phyloP scores from a whole-genome alignment of 2,797 vertebrate species.

The Scomberomorus guttatus region DNA sequence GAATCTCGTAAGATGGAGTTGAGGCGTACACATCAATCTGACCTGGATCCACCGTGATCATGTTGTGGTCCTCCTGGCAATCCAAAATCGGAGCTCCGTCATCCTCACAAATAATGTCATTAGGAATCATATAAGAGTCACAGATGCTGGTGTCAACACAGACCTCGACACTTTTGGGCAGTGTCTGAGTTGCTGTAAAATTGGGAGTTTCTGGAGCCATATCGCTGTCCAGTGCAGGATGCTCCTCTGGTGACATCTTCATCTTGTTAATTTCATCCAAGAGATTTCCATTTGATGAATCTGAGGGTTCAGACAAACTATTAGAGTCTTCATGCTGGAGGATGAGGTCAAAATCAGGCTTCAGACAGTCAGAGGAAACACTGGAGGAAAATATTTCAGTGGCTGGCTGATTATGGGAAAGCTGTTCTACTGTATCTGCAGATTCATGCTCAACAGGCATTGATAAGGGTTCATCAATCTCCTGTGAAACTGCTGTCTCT shows the following conservation, averaged over 20 bases:
- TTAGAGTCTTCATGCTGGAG: background rate
- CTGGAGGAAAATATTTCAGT: background rate
- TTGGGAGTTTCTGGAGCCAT: background rate
- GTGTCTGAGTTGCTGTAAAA: background rate
- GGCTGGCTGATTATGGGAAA: background rate
- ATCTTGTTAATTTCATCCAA: background rate
- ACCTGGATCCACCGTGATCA: slow-evolving; percentile 69
- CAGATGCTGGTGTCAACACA: background rate
- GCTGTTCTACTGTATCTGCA: background rate
- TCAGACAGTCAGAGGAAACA: background rate
- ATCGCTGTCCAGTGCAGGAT: background rate
- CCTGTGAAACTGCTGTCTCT: background rate
- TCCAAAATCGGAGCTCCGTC: background rate
- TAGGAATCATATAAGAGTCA: slow-evolving; percentile 22
- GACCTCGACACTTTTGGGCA: background rate
- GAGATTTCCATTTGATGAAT: background rate
- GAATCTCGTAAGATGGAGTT: slow-evolving; percentile 84
- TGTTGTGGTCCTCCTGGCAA: background rate
- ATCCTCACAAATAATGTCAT: background rate
- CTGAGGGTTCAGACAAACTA: background rate
- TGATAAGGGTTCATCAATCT: background rate
- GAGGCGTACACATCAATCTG: slow-evolving; percentile 83
- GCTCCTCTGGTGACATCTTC: slow-evolving; percentile 1
- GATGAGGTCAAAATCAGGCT: background rate
- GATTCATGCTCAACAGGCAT: background rate